Evolutionary conservation across 2,113 vertebrate species (phyloP).

Genomic region (Myotis lucifugus): DNA sequence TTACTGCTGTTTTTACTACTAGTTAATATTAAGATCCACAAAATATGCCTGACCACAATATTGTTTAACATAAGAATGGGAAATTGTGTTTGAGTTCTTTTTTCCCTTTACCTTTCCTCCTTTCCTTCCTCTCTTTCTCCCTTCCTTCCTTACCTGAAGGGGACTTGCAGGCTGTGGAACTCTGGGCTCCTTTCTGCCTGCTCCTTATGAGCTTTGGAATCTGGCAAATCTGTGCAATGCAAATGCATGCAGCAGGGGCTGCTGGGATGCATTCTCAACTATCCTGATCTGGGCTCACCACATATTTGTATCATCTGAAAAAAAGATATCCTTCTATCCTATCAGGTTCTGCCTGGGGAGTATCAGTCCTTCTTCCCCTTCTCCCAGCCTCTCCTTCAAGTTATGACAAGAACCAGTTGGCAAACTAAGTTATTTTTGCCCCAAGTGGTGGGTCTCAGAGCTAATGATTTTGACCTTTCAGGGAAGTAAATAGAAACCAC

Average conservation of each 20-base stretch:
- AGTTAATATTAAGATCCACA: background rate
- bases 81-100: background rate
- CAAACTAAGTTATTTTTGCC: background rate
- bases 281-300: background rate
- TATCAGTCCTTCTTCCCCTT: background rate
- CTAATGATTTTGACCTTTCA: slow-evolving; percentile 48
- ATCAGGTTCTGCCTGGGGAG: background rate
- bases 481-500: slow-evolving; percentile 27
- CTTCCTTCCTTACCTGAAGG: slow-evolving; percentile 27
- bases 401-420: slow-evolving; percentile 27
- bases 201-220: slow-evolving; percentile 51
- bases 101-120: background rate
- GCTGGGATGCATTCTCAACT: background rate
- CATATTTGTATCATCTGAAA: slow-evolving; percentile 34
- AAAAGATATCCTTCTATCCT: slow-evolving; percentile 47
- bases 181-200: slow-evolving; percentile 28
- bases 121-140: background rate
- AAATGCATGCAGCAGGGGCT: background rate
- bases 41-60: background rate
- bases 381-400: background rate
- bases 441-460: background rate
- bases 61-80: background rate
- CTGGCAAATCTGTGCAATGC: background rate
- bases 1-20: background rate
- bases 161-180: background rate